Evolutionary conservation across 1,140 invertebrate species (phyloP).

Genomic region (Macrobrachium rosenbergii): DNA sequence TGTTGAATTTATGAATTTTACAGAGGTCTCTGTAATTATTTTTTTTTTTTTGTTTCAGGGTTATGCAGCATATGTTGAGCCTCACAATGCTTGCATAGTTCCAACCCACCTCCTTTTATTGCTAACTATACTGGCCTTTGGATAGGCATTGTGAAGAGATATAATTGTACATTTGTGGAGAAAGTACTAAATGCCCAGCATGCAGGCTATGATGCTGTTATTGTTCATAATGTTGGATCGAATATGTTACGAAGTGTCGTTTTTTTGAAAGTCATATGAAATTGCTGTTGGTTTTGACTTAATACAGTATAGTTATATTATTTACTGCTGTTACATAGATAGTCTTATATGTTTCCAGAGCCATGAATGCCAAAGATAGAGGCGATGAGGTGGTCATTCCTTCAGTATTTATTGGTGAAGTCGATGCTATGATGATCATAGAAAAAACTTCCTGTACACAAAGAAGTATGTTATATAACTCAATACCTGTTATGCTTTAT

Average conservation of each 20-base stretch:
- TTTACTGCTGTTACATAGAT: too few species aligned
- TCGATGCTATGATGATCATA: constrained; percentile 77
- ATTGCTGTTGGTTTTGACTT: background rate
- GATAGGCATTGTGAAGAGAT: constrained; percentile 66
- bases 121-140: constrained; percentile 27
- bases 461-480: constrained; percentile 29
- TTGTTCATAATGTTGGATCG: constrained; percentile 88
- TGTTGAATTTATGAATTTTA: background rate
- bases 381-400: constrained; percentile 79
- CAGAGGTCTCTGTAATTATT: background rate
- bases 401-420: constrained; percentile 83
- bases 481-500: background rate
- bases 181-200: constrained; percentile 87
- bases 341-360: constrained; percentile 72
- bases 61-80: constrained; percentile 33
- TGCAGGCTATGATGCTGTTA: constrained; percentile 83
- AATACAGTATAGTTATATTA: too few species aligned
- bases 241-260: constrained; percentile 77
- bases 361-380: constrained; percentile 76
- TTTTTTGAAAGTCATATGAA: constrained; percentile 3
- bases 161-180: constrained; percentile 83
- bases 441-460: constrained; percentile 75
- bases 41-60: constrained; percentile 27
- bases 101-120: background rate
- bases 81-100: constrained; percentile 38